Base-by-base conservation (phyloP, 2,797 vertebrate species). In the Yasuhikotakia modesta region DNA sequence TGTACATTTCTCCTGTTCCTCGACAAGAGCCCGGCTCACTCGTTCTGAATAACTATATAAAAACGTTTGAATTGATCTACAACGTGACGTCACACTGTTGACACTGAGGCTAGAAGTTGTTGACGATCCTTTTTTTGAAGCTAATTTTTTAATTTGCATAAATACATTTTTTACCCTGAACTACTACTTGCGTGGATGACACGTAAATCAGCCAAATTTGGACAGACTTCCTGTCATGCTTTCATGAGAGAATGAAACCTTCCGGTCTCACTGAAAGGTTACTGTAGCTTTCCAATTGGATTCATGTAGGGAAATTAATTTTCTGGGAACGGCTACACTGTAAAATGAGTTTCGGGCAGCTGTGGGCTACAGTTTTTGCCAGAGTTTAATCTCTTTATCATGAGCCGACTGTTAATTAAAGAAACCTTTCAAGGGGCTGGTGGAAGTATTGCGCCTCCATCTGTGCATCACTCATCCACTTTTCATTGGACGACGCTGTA, bases 341-440 rank as follows among this genome's bases (percentile, higher is more conserved):
- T 68, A 69, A 35, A 68, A 77, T 58, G 66, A 71, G 14, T 57
- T 79, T 72, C 72, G 68, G 53, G 69, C 48, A 78, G 72, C 77
- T 79, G 74, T 78, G 43, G 52, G 45, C 32, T 76, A 61, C 27
- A 45, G 63, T 68, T 65, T 80, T 46, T 61, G 63, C 80, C 73
- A 45, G 45, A 81, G 55, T 78, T 66, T 75, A 82, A 86, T 84
- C 70, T 79, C 84, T 88, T 88, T 78, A 88, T 89, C 85, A 84
- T 84, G 79, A 84, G 82, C 83, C 71, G 52, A 86, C 69, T 74
- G 68, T 89, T 86, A 87, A 89, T 88, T 85, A 89, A 70, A 86
- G 76, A 46, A 82, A 82, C 66, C 81, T 89, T 90, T 86, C 72
- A 84, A 76, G 67, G 69, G 73, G 70, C 78, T 69, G 83, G 85